Base-by-base conservation (phyloP, 1,140 invertebrate species). In the Eubasilissa regina region DNA sequence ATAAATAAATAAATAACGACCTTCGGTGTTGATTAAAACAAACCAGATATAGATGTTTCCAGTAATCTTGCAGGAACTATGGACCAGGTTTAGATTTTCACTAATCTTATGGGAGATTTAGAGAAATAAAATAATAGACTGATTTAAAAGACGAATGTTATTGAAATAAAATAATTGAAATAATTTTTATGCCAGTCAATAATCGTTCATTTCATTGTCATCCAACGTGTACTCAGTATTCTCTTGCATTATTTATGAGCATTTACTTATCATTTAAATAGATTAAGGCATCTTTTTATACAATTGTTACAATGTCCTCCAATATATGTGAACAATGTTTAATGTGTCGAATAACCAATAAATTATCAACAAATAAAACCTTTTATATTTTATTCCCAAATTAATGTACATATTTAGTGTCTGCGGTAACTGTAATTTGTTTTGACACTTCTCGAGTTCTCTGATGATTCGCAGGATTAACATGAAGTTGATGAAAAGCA, bases 301-400 rank as follows among this genome's bases (percentile, higher is more conserved):
- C 75, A 80, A 73, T 48, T 78, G 74, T 80, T 81, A 74, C 77
- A 76, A 79, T 79, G 80, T 82, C 74, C 77, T 81, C 62, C 77
- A 48, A 45, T 81, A 45, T 81, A 81, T 79, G 80, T 79, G 77
- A 80, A 80, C 70, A 80, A 79, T 79, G 72, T 78, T 78, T 73
- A 35, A 60, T 80, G 76, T 80, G 75, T 80, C 81, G 60, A 80
- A 73, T 82, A 82, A 82, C 81, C 81, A 82, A 82, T 82, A 82
- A 82, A 82, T 80, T 77, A 81, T 80, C 51, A 80, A 80, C 53
- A 80, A 80, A 73, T 35, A 35, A 35, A 35, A 35, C 25, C 25
- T 35, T 35, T 35, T 35, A 35, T 35, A 35, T 35, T 35, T 35
- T 35, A 35, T 35, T 35, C 25, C 25, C 25, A 35, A 35, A 6